phyloP scores from a whole-genome alignment of 2,113 vertebrate genomes.

The Camelus dromedarius region DNA sequence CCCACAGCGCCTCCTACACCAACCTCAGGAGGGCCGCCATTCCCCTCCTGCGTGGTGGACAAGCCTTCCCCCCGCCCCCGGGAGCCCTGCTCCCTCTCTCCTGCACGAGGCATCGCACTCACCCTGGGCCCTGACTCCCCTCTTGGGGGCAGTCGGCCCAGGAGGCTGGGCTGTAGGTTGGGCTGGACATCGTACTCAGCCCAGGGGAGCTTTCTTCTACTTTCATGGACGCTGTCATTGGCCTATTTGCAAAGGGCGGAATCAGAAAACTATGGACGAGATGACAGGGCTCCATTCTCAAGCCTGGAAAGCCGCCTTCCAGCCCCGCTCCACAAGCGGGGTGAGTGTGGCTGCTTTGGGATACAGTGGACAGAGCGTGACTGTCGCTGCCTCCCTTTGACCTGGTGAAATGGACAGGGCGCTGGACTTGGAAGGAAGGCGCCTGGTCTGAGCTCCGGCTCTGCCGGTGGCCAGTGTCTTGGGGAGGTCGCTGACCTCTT shows the following conservation, averaged over 20 bases:
- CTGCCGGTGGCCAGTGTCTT: neutral
- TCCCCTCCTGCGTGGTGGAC: neutral
- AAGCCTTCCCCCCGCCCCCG: neutral
- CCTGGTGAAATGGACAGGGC: neutral
- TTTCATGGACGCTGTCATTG: neutral
- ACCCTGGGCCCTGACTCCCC: fast-evolving
- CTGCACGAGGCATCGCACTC: neutral
- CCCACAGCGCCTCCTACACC: neutral
- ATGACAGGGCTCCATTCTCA: neutral
- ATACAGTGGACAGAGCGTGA: neutral
- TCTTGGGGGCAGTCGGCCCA: neutral
- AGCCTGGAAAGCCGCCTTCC: neutral
- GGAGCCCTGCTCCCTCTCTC: neutral
- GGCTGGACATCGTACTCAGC: neutral
- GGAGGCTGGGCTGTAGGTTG: neutral
- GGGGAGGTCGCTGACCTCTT: neutral
- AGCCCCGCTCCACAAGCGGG: neutral
- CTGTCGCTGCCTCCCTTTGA: neutral
- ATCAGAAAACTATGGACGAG: neutral
- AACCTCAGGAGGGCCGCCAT: neutral
- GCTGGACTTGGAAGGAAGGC: neutral
- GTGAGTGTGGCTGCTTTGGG: neutral
- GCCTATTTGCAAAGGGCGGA: neutral
- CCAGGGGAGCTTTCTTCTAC: neutral
- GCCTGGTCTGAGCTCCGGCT: neutral